Evolutionary conservation across 37 sponge, comb jelly and placozoan species (phyloP).

Genomic region (Aphrocallistes beatrix): DNA sequence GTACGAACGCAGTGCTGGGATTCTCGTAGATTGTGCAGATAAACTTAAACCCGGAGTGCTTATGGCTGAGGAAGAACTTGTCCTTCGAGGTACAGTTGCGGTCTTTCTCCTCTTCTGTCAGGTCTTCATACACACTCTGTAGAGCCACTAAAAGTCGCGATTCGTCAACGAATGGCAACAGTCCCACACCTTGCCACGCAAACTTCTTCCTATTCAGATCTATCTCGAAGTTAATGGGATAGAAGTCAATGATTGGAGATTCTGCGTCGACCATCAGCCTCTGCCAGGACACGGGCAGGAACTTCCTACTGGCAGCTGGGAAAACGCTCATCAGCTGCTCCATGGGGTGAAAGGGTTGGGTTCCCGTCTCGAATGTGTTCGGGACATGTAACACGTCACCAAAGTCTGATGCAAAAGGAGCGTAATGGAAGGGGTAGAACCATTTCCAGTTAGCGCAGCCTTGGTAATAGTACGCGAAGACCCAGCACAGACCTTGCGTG

Average conservation of each 20-base stretch:
- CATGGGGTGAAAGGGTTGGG: constrained; percentile 76
- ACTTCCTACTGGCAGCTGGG: constrained; percentile 85
- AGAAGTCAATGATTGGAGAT: constrained; percentile 97
- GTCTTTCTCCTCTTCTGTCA: constrained; percentile 40
- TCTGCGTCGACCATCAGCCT: constrained; percentile 67
- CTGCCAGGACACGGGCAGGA: constrained; percentile 78
- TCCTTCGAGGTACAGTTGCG: constrained; percentile 31
- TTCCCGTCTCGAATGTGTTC: constrained; percentile 48
- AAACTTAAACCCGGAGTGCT: constrained; percentile 28
- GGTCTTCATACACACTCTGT: constrained; percentile 51
- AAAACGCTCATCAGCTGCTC: constrained; percentile 99
- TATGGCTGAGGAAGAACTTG: constrained; percentile 24
- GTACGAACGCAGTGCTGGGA: background rate
- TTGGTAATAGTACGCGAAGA: constrained; percentile 39
- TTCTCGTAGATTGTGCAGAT: constrained; percentile 18
- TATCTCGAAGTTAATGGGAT: constrained; percentile 84
- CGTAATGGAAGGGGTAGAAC: constrained; percentile 98
- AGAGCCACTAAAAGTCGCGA: constrained; percentile 60
- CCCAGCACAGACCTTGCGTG: constrained; percentile 92
- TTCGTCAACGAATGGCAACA: constrained; percentile 98
- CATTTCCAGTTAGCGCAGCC: constrained; percentile 99
- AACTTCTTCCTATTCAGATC: constrained; percentile 98
- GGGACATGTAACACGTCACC: constrained; percentile 42
- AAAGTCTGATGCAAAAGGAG: constrained; percentile 99
- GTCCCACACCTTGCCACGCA: constrained; percentile 96